Base-by-base conservation (phyloP, 2,888 invertebrate species). In the Quadroppia sp. region DNA sequence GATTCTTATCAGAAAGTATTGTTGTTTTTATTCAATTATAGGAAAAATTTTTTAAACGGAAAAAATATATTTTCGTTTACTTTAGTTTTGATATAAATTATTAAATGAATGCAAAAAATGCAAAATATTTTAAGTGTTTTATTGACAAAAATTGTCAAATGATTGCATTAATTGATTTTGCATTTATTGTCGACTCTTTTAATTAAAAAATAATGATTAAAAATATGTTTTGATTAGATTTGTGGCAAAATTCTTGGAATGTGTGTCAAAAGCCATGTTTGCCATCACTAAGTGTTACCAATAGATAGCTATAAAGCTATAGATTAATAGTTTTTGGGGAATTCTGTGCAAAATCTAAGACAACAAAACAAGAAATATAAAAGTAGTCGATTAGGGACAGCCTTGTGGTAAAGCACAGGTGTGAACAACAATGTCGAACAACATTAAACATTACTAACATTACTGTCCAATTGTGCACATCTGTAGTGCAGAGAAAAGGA, bases 311-410 rank as follows among this genome's bases (percentile, higher is more conserved):
- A 15, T n/a, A 64, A 15, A 56, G 42, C 69, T 28, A 42, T 69
- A 69, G 69, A 69, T 69, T 69, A 69, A 69, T 69, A 69, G 69
- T 69, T 69, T 69, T 45, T 40, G 69, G 69, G 69, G 42, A 36
- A 36, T 4, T 7, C 42, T 69, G 42, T 42, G 45, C 25, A 69
- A 42, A 23, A 23, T 69, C 42, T 69, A 69, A 69, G 69, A 69
- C 69, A 69, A 69, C 69, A 69, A 69, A 69, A 42, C 36, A 69
- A n/a, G 36, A 69, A 69, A 36, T 36, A n/a, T 36, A 69, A 69
- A 69, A 40, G 40, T 30, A 64, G 69, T 69, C 69, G 69, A 69
- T 69, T 69, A 69, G 69, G 69, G 69, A 23, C 69, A 69, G 23
- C 69, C 69, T 69, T 69, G 69, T 69, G 69, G 45, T 69, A 69